phyloP scores from a whole-genome alignment of 2,888 invertebrate genomes.

The Lithophane ornitopus region DNA sequence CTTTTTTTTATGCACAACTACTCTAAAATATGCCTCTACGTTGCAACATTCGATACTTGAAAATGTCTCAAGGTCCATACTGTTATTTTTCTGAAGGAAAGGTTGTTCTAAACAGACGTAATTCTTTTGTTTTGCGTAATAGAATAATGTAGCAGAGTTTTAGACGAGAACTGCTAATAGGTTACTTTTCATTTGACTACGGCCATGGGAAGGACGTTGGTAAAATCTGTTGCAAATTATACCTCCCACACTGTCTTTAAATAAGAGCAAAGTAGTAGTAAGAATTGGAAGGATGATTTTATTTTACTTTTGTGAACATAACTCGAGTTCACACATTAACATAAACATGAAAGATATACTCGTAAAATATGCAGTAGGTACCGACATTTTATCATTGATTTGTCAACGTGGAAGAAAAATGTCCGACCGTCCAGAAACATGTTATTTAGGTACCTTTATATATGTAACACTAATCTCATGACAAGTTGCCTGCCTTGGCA shows the following conservation, averaged over 20 bases:
- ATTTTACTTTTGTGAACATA: slow-evolving; percentile 8
- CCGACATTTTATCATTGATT: slow-evolving; percentile 27
- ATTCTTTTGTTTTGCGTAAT: slow-evolving; percentile 60
- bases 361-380: background rate
- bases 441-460: slow-evolving; percentile 45
- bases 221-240: slow-evolving; percentile 30
- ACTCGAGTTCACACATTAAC: background rate
- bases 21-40: slow-evolving; percentile 74
- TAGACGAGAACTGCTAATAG: slow-evolving; percentile 32
- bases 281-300: slow-evolving; percentile 1
- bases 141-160: slow-evolving; percentile 26
- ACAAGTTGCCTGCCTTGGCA: slow-evolving; percentile 67
- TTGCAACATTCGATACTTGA: slow-evolving; percentile 66
- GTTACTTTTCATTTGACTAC: slow-evolving; percentile 28
- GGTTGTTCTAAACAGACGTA: slow-evolving; percentile 45
- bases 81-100: slow-evolving; percentile 59
- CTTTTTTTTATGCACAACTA: slow-evolving; percentile 74
- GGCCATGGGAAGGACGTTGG: slow-evolving; percentile 53
- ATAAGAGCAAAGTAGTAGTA: background rate
- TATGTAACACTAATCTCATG: slow-evolving; percentile 60
- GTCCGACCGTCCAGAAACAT: slow-evolving; percentile 17
- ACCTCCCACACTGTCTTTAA: slow-evolving; percentile 26
- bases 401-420: slow-evolving; percentile 12
- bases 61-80: slow-evolving; percentile 68
- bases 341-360: slow-evolving; percentile 20